Evolutionary conservation across 92 coral and sea anemone species (phyloP), one percentile per base, ranked within the genome.

Genomic region (Phymanthus crucifer): DNA sequence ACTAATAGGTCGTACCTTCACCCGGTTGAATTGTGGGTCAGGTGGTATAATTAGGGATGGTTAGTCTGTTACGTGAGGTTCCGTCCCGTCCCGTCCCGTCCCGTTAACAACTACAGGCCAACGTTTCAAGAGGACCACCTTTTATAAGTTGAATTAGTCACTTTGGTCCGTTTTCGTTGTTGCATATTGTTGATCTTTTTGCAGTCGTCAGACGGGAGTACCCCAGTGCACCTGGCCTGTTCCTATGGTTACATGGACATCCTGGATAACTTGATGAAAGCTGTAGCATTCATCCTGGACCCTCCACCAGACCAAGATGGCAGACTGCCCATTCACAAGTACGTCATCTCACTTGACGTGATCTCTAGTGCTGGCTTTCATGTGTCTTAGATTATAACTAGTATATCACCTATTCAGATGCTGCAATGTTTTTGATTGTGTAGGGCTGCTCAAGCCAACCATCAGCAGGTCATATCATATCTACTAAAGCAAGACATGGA

Each of bases 241-340:
- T 92, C 97, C 23, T 92, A 92, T 78, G 97, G 97, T 69, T 92
- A 92, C 90, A 92, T 92, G 92, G 97, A 92, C 78, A 92, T 92
- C 35, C 89, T 92, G 61, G 97, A 92, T 68, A 90, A 87, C 73
- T 46, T 92, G 18, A 91, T 92, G 83, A 90, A 92, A 80, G 93
- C 97, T 9, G 97, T 92, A 16, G 94, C 97, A 4, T 92, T 90
- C 64, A 90, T 92, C 17, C 79, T 90, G 24, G 94, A 92, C 34
- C 93, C 97, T 21, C 88, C 97, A 24, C 89, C 89, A 10, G 97
- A 92, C 46, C 93, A 90, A 79, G 97, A 92, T 69, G 97, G 97
- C 40, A 87, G 88, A 83, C 74, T 92, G 47, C 97, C 97, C 14
- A 87, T 92, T 40, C 97, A 92, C 83, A 90, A 88, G 97, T 92